These are phyloP conservation scores for Copidosoma aretas DNA, from an alignment of 2,888 invertebrate genomes.

Conservation along the genomic window DNA sequence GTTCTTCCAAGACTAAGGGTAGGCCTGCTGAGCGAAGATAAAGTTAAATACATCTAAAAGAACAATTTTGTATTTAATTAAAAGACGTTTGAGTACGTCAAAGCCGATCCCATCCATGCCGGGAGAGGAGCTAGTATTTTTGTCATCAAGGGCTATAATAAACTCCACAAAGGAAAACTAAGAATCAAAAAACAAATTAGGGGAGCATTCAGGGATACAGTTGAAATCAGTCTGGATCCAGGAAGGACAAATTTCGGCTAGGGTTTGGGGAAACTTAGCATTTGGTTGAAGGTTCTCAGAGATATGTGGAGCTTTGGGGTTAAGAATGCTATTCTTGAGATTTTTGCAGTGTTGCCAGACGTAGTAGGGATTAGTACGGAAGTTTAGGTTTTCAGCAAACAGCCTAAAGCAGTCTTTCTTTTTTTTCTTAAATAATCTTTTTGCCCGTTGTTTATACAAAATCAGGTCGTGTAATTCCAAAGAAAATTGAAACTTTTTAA, in stretches of 20 bases:
- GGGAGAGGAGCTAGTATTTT: background rate
- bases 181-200: background rate
- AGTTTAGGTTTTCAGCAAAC: background rate
- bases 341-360: background rate
- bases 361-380: background rate
- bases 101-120: constrained; percentile 22
- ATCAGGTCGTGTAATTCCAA: background rate
- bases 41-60: constrained; percentile 23
- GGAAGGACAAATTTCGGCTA: background rate
- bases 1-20: constrained; percentile 10
- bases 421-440: too few relatives aligned
- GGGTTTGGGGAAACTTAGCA: background rate
- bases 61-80: constrained; percentile 8
- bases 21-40: background rate
- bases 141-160: background rate
- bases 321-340: background rate
- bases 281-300: background rate
- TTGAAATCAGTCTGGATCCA: background rate
- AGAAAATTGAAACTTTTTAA: background rate
- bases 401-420: background rate
- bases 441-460: background rate
- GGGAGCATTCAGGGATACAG: background rate
- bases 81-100: constrained; percentile 1
- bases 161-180: background rate
- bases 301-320: background rate